Evolutionary conservation across 2,888 invertebrate genomes (phyloP), one percentile per base, ranked within the genome.

Genomic region (Chaitophorus viminalis): DNA sequence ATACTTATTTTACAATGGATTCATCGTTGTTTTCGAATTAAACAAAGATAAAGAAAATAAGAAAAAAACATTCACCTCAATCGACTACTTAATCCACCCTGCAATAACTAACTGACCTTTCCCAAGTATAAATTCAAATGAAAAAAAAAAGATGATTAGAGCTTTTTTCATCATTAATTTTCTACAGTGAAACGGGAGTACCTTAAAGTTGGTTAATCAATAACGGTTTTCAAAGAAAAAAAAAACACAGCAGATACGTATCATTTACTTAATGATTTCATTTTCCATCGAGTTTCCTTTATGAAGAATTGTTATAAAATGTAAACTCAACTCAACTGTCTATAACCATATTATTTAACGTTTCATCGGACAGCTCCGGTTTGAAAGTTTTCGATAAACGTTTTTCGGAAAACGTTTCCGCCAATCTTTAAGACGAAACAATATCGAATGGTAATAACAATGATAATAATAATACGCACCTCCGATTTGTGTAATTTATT

Each of bases 311-410:
- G 74, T 54, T 82, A 18, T 82, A 74, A 36, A 74, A 74, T n/a
- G 6, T 52, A 74, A 33, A 82, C 36, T 75, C 60, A 6, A 75
- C 36, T 39, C 60, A 6, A 75, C 36, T 39, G 21, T 36, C 33
- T 83, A 54, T 75, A 74, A 60, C 74, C 29, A 36, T 83, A 72
- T 79, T 72, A 33, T 39, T 60, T 60, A 65, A 83, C 52, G 52
- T 52, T 21, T 39, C 60, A 25, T 83, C 54, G 11, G 75, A 83
- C 60, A 83, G 60, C 39, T 75, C 29, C 39, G 29, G 21, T 9
- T n/a, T 60, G 25, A 60, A 39, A 29, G 74, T 74, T 82, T 82
- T 83, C 74, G 54, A 74, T 39, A 74, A 83, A 83, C 74, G 54
- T 39, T 74, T 83, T 82, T 68, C 39, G n/a, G n/a, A n/a, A n/a